phyloP scores from a whole-genome alignment of 2,797 vertebrate species.

The Acropternis orthonyx region DNA sequence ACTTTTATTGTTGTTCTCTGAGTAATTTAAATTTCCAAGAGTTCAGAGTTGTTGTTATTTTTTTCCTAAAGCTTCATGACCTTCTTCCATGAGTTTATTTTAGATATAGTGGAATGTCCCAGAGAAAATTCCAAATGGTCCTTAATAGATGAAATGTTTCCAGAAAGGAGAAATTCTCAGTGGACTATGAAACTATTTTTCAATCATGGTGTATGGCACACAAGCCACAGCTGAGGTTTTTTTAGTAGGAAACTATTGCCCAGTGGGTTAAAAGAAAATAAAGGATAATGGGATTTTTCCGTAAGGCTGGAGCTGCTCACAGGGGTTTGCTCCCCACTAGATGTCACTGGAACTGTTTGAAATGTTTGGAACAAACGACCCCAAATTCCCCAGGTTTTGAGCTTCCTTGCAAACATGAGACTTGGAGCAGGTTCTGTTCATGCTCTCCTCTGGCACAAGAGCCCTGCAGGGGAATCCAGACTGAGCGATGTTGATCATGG shows the following conservation, averaged over 20 bases:
- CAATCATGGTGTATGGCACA: slow-evolving; percentile 52
- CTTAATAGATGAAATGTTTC: slow-evolving; percentile 65
- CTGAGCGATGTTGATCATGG: too few species aligned
- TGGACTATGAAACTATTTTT: slow-evolving; percentile 62
- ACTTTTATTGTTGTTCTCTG: slow-evolving; percentile 16
- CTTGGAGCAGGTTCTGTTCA: not conserved
- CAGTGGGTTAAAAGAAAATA: slow-evolving; percentile 66
- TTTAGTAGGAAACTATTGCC: slow-evolving; percentile 62
- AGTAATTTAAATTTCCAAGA: slow-evolving; percentile 21
- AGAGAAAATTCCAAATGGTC: slow-evolving; percentile 68
- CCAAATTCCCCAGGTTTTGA: slow-evolving; percentile 31
- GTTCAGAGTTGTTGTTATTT: not conserved
- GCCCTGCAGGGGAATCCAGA: not conserved
- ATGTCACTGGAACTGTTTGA: slow-evolving; percentile 72
- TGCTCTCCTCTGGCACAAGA: not conserved
- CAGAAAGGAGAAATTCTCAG: slow-evolving; percentile 62
- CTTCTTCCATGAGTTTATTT: slow-evolving; percentile 60
- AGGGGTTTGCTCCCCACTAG: slow-evolving; percentile 69
- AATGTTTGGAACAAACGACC: slow-evolving; percentile 58
- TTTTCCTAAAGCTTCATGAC: not conserved
- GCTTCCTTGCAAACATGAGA: not conserved
- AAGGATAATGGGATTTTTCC: slow-evolving; percentile 62
- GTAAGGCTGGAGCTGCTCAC: not conserved
- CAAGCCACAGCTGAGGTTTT: slow-evolving; percentile 45
- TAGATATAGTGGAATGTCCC: slow-evolving; percentile 47